Conservation (phyloP, 2,888 invertebrate species). For the Hoplodrina blanda region DNA sequence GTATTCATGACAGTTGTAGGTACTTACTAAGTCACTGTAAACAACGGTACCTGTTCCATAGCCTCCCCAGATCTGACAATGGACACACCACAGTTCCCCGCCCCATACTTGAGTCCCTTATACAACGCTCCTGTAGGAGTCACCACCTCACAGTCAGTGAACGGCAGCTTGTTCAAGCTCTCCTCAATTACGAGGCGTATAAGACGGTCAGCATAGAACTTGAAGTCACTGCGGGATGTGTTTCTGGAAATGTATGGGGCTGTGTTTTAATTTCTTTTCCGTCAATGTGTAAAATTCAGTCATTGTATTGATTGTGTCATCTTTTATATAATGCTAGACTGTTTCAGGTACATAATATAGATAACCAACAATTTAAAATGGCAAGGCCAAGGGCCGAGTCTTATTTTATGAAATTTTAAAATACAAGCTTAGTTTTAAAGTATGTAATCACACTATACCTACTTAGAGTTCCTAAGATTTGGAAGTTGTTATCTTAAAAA, state of each 20-base stretch:
- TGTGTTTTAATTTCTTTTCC: neutral
- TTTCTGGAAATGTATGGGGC: constrained; percentile 91
- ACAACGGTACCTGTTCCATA: constrained; percentile 95
- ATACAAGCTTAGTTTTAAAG: neutral
- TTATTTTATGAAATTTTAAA: neutral
- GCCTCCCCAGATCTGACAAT: constrained; percentile 98
- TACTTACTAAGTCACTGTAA: neutral
- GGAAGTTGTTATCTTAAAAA: neutral
- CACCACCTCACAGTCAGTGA: constrained; percentile 96
- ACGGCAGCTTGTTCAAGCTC: constrained; percentile 98
- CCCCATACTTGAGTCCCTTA: constrained; percentile 98
- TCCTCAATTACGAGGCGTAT: constrained; percentile 99
- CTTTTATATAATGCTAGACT: neutral
- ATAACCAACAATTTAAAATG: neutral
- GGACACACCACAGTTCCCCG: constrained; percentile 99
- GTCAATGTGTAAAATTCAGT: neutral
- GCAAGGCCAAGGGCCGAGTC: neutral
- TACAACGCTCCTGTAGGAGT: constrained; percentile 98
- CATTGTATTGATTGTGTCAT: neutral
- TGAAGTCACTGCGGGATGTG: constrained; percentile 98
- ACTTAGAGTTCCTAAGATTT: neutral
- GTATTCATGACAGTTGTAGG: no score
- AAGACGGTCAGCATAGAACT: constrained; percentile 99
- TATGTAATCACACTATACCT: neutral
- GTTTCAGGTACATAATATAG: neutral